A percentile compares a stretch with the other conserved stretches of the same genome.
phyloP scores from a whole-genome alignment of 2,797 vertebrate species.

The Octomys mimax region DNA sequence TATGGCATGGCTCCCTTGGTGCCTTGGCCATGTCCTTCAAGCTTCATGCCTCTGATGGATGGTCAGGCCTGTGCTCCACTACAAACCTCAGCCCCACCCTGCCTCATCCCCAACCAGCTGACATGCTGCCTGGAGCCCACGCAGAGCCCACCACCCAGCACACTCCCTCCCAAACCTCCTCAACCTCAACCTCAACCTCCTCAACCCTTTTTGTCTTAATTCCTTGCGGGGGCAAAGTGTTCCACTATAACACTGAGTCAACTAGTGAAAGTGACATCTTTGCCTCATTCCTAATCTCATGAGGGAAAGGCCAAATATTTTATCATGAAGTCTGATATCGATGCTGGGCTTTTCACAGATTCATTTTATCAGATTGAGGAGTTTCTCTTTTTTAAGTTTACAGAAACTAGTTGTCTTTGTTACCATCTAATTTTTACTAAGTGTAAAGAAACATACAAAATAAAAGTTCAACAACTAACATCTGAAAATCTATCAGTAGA shows the following conservation, averaged over 20 bases:
- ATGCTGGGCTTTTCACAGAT: background rate
- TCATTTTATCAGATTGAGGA: background rate
- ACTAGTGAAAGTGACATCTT: background rate
- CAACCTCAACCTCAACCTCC: too few species aligned
- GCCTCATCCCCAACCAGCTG: too few species aligned
- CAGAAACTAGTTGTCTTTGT: background rate
- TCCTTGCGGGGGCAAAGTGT: background rate
- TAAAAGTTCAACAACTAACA: background rate
- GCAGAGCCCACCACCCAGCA: too few species aligned
- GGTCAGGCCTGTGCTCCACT: too few species aligned
- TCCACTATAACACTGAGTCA: background rate
- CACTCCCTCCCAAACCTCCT: too few species aligned
- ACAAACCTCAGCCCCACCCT: too few species aligned
- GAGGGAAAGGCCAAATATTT: background rate
- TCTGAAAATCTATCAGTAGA: constrained; percentile 5
- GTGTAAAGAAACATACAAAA: background rate
- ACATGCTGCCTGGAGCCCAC: too few species aligned
- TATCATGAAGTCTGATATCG: background rate
- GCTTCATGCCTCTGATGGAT: too few species aligned
- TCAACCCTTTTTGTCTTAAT: constrained; percentile 34
- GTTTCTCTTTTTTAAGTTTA: background rate
- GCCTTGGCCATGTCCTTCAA: too few species aligned
- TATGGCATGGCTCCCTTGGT: too few species aligned
- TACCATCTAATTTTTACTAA: background rate
- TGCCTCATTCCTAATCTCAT: background rate